Percentiles rank a stretch among this genome's conserved stretches.
Conservation (phyloP, 2,797 vertebrate genomes). For the Trachurus trachurus region DNA sequence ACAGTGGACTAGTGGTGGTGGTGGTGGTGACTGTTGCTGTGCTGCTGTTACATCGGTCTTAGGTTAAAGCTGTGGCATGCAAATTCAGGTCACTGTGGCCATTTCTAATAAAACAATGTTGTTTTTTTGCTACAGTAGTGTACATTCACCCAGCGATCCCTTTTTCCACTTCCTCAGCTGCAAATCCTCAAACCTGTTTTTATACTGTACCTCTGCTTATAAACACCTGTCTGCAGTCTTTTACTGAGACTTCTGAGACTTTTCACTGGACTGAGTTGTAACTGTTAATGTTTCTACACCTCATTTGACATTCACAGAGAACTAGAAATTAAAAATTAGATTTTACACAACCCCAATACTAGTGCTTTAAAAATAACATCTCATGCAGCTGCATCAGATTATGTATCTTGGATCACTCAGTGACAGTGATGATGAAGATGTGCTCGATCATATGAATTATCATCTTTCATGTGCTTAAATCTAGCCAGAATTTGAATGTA, state of each 20-base stretch:
- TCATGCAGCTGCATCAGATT: no score
- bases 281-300: no score
- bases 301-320: no score
- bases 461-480: not conserved
- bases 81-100: constrained; percentile 42
- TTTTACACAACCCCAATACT: not conserved
- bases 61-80: constrained; percentile 33
- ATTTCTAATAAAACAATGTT: constrained; percentile 34
- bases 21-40: not conserved
- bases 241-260: not conserved
- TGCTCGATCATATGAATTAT: not conserved
- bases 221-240: not conserved
- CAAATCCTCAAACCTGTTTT: not conserved
- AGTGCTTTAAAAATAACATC: no score
- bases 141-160: not conserved
- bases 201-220: no score
- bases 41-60: not conserved
- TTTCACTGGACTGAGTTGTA: not conserved
- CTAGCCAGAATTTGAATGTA: not conserved
- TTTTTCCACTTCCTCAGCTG: not conserved
- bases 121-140: constrained; percentile 15
- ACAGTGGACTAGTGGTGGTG: no score
- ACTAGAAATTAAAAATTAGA: not conserved
- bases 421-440: no score
- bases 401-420: no score